Evolutionary conservation across 2,888 invertebrate genomes (phyloP).

Genomic region (Entomobrya proxima): DNA sequence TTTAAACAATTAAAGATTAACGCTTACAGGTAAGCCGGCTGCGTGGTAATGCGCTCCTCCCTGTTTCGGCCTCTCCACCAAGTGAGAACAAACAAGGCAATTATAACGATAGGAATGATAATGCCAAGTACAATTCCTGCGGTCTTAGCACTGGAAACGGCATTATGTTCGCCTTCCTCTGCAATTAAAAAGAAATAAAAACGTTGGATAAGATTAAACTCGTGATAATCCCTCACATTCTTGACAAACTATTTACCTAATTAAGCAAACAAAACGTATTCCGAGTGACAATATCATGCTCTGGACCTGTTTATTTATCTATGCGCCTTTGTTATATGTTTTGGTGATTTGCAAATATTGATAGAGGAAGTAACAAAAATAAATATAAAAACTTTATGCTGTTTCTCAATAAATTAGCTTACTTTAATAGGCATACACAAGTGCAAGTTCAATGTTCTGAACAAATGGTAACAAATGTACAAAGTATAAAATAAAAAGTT

Average conservation of each 20-base stretch:
- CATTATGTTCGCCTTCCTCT: slow-evolving; percentile 75
- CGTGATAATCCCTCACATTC: no score
- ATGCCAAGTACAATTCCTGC: slow-evolving; percentile 87
- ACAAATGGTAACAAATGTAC: neutral
- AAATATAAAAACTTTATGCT: no score
- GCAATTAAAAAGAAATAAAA: slow-evolving; percentile 14
- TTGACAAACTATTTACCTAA: no score
- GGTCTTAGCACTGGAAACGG: slow-evolving; percentile 78
- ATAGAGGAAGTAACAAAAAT: no score
- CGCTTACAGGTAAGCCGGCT: slow-evolving; percentile 43
- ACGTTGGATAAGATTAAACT: neutral
- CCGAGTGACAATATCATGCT: no score
- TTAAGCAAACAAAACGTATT: neutral
- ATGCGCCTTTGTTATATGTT: no score
- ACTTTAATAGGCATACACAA: no score
- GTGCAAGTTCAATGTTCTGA: no score
- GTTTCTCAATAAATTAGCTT: no score
- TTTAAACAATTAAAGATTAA: neutral
- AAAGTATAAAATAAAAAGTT: neutral
- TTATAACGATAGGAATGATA: slow-evolving; percentile 85
- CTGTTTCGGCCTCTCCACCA: slow-evolving; percentile 48
- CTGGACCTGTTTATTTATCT: no score
- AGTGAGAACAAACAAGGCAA: slow-evolving; percentile 61
- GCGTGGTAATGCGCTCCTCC: slow-evolving; percentile 39
- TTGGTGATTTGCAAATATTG: no score